Evolutionary conservation across 2,113 vertebrate genomes (phyloP), one percentile per base, ranked within the genome.

Genomic region (Lynx canadensis): DNA sequence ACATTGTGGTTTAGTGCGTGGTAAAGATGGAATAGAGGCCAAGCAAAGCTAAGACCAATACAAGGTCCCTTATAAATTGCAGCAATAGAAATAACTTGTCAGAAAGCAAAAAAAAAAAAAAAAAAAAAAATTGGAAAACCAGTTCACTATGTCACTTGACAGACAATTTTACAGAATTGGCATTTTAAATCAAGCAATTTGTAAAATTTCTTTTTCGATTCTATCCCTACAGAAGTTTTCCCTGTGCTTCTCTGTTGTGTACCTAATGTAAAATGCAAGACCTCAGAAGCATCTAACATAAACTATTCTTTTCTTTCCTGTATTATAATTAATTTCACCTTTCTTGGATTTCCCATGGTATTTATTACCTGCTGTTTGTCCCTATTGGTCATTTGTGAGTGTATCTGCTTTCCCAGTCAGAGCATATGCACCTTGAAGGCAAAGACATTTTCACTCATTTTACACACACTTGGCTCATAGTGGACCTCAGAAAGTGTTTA

Each of bases 191-290:
- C 68, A 97, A 86, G 85, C 31, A 71, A 66, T 48, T 33, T n/a
- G 11, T 38, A 88, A 78, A 92, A 85, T 18, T 95, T 9, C 82
- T 94, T 98, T 85, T 96, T 95, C 91, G 95, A 4, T 50, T 73
- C 29, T 36, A 94, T 86, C 94, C 68, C 94, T 98, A 95, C 48
- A 96, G 97, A 68, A 95, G 92, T 85, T 92, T 96, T 89, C n/a
- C 27, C 41, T 96, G 45, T 87, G 92, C 41, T 96, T 97, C 87
- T 88, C 84, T 81, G 82, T 31, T 94, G 0, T 0, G 1, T 68
- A 71, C 73, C 41, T 78, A 73, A 90, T 86, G 73, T 21, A 38
- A 87, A 92, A 88, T 45, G 16, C 31, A 81, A 60, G 52, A 65
- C 57, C 0, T 81, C 91, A 94, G 66, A 90, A 45, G 8, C 9